Evolutionary conservation across 2,113 vertebrate species (phyloP), one percentile per base, ranked within the genome.

Genomic region (Oryzias woworae): DNA sequence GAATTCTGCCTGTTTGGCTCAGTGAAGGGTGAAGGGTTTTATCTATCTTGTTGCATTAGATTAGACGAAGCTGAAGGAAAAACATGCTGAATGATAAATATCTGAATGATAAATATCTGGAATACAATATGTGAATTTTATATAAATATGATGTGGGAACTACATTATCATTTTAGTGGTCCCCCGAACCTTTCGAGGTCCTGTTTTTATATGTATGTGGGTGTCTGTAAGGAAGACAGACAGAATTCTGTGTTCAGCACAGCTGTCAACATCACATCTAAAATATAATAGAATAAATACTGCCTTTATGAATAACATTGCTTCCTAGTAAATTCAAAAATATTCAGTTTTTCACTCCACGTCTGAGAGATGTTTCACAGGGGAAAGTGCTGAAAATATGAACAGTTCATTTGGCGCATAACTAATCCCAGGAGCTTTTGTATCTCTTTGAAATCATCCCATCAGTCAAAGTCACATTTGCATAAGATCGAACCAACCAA

Each of bases 111-210:
- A 59, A 48, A 47, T n/a, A 48, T 36, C 2, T 36, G 58, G 2
- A 59, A 59, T 47, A 23, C 15, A 20, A 59, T 36, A 59, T 49
- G 45, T 59, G 12, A 59, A 59, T 36, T 15, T 36, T 49, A 75
- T 45, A 62, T 28, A 23, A 69, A 72, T 77, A 79, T 85, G 84
- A 82, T 67, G 79, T 64, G 62, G 70, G 57, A 78, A 67, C 48
- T 82, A 88, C 79, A 77, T 71, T 83, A 78, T 87, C 82, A 20
- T 85, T 80, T 87, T 82, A 87, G 59, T 82, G 58, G 7, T 57
- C 36, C 42, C 36, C 69, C 70, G 49, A 52, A 69, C 62, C 46
- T 73, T 58, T 42, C 2, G 7, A 28, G 31, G 10, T 78, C 81
- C 73, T 73, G 15, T 22, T 12, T 31, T 14, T 13, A 6, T 56